phyloP scores from a whole-genome alignment of 2,888 invertebrate species.

The Drosophila kuntzei region DNA sequence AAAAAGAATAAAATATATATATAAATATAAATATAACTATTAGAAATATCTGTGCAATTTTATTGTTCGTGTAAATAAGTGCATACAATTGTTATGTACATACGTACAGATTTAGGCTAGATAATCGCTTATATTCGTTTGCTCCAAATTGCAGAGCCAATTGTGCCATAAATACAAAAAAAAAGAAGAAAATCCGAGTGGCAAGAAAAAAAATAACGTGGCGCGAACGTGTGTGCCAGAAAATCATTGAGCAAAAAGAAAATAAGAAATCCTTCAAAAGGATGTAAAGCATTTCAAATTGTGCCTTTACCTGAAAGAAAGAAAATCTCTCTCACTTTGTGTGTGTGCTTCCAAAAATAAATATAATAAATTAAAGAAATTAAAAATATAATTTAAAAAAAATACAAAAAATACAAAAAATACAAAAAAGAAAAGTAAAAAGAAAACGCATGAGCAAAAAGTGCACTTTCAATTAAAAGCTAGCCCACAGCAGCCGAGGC shows the following conservation, averaged over 20 bases:
- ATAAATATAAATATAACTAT: constrained; percentile 1
- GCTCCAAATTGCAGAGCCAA: constrained; percentile 24
- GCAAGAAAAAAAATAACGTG: constrained; percentile 45
- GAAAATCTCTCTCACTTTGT: constrained; percentile 7
- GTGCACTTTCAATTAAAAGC: constrained; percentile 58
- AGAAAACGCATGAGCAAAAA: constrained; percentile 32
- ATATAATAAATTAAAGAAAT: not conserved
- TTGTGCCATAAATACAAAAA: constrained; percentile 17
- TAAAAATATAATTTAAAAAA: constrained; percentile 2
- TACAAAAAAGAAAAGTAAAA: constrained; percentile 3
- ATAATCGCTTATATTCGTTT: constrained; percentile 20
- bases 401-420: constrained; percentile 15
- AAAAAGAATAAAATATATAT: not conserved
- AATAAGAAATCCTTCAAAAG: constrained; percentile 68
- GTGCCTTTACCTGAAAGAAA: constrained; percentile 58
- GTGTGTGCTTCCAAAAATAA: constrained; percentile 33
- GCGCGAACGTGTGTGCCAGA: constrained; percentile 68
- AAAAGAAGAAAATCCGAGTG: not conserved
- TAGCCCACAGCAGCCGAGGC: constrained; percentile 41
- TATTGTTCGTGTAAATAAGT: constrained; percentile 18
- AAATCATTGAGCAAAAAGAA: constrained; percentile 53
- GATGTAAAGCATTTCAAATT: constrained; percentile 77
- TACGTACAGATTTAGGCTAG: constrained; percentile 14
- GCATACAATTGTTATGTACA: constrained; percentile 15
- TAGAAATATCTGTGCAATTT: constrained; percentile 7